Evolutionary conservation across 2,888 invertebrate species (phyloP), one percentile per base, ranked within the genome.

Genomic region (Noctua comes): DNA sequence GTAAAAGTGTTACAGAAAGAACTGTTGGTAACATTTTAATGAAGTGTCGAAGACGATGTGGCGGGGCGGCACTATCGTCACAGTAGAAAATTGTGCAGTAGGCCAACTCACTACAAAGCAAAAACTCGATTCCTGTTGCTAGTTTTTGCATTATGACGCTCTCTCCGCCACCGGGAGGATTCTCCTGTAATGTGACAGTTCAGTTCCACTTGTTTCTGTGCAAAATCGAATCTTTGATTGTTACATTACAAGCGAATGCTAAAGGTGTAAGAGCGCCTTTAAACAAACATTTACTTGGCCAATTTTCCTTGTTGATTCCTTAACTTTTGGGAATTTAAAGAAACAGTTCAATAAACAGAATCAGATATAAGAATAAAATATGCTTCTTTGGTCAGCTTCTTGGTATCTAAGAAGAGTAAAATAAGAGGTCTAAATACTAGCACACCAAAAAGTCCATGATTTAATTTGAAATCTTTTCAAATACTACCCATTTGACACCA

Each of bases 11-110:
- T 73, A n/a, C 43, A 64, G 40, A 75, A 81, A 69, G 46, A 73
- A 75, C 66, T 73, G 59, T 62, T 62, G 66, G 40, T 57, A 57
- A 83, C 57, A 73, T 82, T 82, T 86, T 83, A 86, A 86, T 86
- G 46, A 82, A 83, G 70, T 64, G 48, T 40, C 70, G 73, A 76
- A 86, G 73, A 68, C 62, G 69, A 27, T 72, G 40, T 40, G 59
- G 62, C 65, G 8, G 66, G 10, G 46, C 21, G 57, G 51, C 64
- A 36, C 68, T 36, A 36, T 2, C 31, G 27, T 2, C 21, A 69
- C 27, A 36, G 16, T 1, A 18, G 13, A 57, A 27, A 24, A n/a
- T 21, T 27, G 31, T n/a, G 16, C 68, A 82, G 86, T 57, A 83
- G 54, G 1, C 0, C 16, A 10, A 68, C 59, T 73, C 57, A 36